These are phyloP conservation scores for Aphidoletes aphidimyza DNA, from an alignment of 2,888 invertebrate genomes.

Conservation along the genomic window DNA sequence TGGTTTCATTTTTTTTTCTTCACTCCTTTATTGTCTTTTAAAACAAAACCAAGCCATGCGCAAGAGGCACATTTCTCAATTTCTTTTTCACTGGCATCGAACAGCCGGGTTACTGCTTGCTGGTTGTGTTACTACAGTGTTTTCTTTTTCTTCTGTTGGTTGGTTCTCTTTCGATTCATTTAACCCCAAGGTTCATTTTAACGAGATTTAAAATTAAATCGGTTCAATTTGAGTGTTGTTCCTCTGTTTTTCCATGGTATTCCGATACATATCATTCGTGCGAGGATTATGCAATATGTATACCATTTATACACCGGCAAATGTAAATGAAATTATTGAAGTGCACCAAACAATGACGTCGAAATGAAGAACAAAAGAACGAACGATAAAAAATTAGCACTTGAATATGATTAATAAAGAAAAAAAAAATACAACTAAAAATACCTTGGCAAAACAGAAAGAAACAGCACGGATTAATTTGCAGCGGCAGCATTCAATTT, in stretches of 20 bases:
- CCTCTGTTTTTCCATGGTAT: not conserved
- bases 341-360: not conserved
- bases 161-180: constrained; percentile 28
- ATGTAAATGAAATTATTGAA: not conserved
- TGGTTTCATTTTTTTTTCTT: not conserved
- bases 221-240: not conserved
- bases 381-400: constrained; percentile 10
- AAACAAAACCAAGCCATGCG: not conserved
- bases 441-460: constrained; percentile 2
- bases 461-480: not conserved
- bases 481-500: not conserved
- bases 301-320: no score
- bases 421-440: not conserved
- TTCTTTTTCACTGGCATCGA: not conserved
- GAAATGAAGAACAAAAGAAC: not conserved
- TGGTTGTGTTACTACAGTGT: not conserved
- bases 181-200: constrained; percentile 36
- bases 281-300: not conserved
- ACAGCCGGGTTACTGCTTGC: not conserved
- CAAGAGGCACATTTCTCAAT: constrained; percentile 16
- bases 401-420: not conserved
- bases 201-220: constrained; percentile 36
- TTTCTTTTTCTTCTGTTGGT: not conserved
- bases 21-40: no score
- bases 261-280: not conserved